These are phyloP conservation scores for Ectropis grisescens DNA, from an alignment of 1,140 invertebrate genomes.

Conservation along the genomic window DNA sequence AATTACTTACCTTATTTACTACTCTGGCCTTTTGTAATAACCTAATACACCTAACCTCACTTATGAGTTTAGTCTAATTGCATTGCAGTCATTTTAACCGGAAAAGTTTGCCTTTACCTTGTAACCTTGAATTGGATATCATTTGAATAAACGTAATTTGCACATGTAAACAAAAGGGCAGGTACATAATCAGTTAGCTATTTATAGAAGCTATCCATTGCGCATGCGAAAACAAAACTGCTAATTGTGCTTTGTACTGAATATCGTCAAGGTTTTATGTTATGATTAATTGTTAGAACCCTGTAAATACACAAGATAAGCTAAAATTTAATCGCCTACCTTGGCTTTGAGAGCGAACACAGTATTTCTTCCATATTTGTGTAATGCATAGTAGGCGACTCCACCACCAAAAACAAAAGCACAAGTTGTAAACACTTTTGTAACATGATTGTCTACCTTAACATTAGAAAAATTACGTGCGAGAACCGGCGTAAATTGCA, in stretches of 20 bases:
- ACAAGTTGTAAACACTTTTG: slow-evolving; percentile 45
- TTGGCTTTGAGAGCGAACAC: slow-evolving; percentile 58
- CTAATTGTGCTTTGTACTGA: too few relatives aligned
- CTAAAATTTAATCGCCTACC: slow-evolving; percentile 24
- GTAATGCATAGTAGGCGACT: slow-evolving; percentile 37
- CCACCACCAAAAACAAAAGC: slow-evolving; percentile 44
- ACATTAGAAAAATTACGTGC: slow-evolving; percentile 36
- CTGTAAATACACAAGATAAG: not conserved
- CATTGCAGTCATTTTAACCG: too few relatives aligned
- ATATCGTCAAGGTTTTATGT: too few relatives aligned
- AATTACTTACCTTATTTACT: too few relatives aligned
- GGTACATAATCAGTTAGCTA: not conserved
- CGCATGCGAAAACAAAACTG: too few relatives aligned
- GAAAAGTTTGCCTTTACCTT: too few relatives aligned
- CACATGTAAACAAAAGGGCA: too few relatives aligned
- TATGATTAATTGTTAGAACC: not conserved
- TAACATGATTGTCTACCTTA: slow-evolving; percentile 31
- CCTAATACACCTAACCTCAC: too few relatives aligned
- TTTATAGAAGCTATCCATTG: not conserved
- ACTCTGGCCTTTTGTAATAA: too few relatives aligned
- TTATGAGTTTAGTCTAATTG: too few relatives aligned
- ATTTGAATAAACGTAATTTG: not conserved
- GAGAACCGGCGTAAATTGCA: slow-evolving; percentile 35
- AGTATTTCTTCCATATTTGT: slow-evolving; percentile 31
- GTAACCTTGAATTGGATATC: too few relatives aligned